phyloP scores from a whole-genome alignment of 2,113 vertebrate species.

The Xerus inauris region DNA sequence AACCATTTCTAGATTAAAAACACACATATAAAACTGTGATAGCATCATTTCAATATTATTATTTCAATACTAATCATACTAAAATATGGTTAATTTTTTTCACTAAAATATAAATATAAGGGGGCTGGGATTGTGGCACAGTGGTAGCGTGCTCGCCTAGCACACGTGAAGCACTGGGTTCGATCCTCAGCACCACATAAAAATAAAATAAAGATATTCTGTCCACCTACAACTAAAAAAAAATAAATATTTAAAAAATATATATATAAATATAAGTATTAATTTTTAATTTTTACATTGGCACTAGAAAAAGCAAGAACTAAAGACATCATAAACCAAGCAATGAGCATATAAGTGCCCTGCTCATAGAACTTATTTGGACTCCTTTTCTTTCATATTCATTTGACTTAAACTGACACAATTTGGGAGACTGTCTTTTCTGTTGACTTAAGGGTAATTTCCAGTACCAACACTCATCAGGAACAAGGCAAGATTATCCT shows the following conservation, averaged over 20 bases:
- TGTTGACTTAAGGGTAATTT: neutral
- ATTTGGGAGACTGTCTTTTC: neutral
- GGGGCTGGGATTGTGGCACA: no score
- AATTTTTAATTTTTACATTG: conserved; percentile 17
- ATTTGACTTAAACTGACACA: neutral
- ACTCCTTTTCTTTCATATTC: neutral
- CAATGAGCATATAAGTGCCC: neutral
- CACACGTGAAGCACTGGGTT: no score
- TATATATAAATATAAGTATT: no score
- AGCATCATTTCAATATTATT: neutral
- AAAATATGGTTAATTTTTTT: neutral
- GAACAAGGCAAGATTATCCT: neutral
- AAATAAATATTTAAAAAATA: no score
- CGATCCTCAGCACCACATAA: no score
- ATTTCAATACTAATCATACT: neutral
- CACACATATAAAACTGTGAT: neutral
- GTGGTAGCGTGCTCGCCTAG: no score
- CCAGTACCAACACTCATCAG: neutral
- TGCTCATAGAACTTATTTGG: neutral
- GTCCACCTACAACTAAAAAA: no score
- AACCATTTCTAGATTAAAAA: neutral
- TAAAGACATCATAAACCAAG: neutral
- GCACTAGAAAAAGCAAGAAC: neutral
- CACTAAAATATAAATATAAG: neutral
- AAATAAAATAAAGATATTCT: no score